Percentiles rank a stretch among this genome's conserved stretches.
These are phyloP conservation scores for Clamator glandarius DNA, from an alignment of 2,797 vertebrate genomes.

Conservation along the genomic window DNA sequence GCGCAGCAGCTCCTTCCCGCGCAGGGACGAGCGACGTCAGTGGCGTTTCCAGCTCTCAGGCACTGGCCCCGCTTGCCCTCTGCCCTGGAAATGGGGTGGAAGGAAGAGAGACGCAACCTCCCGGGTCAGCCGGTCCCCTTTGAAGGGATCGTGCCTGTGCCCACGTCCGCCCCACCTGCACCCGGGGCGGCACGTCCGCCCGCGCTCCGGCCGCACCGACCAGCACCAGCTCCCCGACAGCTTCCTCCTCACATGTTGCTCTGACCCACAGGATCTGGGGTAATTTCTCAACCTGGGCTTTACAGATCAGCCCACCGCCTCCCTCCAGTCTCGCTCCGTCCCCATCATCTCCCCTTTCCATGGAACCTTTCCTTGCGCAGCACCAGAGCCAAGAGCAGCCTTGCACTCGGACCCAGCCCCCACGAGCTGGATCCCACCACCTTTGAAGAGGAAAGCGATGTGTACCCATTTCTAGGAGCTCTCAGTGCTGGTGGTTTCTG, in stretches of 20 bases:
- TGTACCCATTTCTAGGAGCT: not conserved
- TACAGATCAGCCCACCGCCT: not conserved
- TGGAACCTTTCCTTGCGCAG: accelerated
- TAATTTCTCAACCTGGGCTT: not conserved
- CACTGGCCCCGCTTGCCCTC: not conserved
- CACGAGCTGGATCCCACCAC: accelerated
- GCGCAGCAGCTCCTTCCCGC: not conserved
- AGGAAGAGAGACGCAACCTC: slow-evolving; percentile 24
- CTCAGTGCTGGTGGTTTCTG: not conserved
- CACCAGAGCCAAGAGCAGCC: too few species aligned
- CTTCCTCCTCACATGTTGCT: not conserved
- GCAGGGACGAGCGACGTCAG: not conserved
- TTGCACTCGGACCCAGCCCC: accelerated
- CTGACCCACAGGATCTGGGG: accelerated
- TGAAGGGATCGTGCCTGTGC: not conserved
- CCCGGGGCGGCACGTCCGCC: not conserved
- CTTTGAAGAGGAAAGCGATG: not conserved
- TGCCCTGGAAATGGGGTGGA: slow-evolving; percentile 32
- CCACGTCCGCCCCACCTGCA: not conserved
- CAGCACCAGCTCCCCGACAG: accelerated
- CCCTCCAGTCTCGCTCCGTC: not conserved
- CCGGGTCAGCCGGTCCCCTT: not conserved
- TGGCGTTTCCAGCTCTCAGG: not conserved
- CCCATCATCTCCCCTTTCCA: not conserved
- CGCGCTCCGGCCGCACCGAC: accelerated